Conservation (phyloP, 2,888 invertebrate species). For the Cataglyphis albicans region DNA sequence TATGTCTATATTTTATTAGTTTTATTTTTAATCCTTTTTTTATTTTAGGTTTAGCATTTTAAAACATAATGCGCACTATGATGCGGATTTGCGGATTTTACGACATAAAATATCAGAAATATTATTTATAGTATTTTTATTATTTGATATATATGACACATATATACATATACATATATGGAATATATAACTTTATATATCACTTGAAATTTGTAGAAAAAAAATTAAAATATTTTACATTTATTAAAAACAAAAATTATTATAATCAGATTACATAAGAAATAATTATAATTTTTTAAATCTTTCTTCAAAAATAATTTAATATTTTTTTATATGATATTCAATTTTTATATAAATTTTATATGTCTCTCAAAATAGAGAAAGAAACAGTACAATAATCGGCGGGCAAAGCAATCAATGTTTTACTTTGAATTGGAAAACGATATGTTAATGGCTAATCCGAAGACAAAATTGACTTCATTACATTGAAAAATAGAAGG, state of each 20-base stretch:
- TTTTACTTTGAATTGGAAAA: slow-evolving; percentile 69
- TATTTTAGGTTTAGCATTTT: background rate
- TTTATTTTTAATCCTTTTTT: background rate
- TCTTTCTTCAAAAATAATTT: background rate
- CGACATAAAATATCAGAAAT: background rate
- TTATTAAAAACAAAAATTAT: background rate
- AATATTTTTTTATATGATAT: background rate
- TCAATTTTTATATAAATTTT: background rate
- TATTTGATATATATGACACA: background rate
- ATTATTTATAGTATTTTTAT: slow-evolving; percentile 9
- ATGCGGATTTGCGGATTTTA: background rate
- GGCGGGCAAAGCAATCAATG: slow-evolving; percentile 7
- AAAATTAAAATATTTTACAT: background rate
- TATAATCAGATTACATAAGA: background rate
- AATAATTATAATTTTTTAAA: background rate
- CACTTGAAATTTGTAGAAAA: background rate
- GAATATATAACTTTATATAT: slow-evolving; percentile 3
- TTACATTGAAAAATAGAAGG: slow-evolving; percentile 72
- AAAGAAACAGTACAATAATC: background rate
- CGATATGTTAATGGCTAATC: slow-evolving; percentile 61
- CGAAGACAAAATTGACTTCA: slow-evolving; percentile 62
- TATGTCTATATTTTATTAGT: background rate
- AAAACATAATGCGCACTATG: background rate
- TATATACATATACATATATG: background rate
- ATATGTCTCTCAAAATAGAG: background rate